Evolutionary conservation across 2,888 invertebrate genomes (phyloP), one percentile per base, ranked within the genome.

Genomic region (Drosophila anomalata): DNA sequence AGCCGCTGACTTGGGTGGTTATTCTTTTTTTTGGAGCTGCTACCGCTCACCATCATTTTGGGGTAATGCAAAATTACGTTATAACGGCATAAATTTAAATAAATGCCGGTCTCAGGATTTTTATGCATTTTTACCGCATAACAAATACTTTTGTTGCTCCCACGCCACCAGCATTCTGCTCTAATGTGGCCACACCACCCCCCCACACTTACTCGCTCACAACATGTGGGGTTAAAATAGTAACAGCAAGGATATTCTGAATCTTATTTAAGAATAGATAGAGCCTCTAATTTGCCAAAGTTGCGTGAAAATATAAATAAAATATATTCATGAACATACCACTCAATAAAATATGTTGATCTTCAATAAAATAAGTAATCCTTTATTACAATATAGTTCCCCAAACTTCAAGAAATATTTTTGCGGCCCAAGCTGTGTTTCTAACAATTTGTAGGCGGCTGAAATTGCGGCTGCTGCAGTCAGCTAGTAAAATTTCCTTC

Each of bases 81-180:
- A 87, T 84, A 81, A 85, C 88, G 87, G 91, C 89, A 91, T 91
- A 91, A 91, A 91, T 91, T 91, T 91, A 91, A 91, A 91, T 91
- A 91, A 91, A 91, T 90, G 91, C 90, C 91, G 91, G 91, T 89
- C 90, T 90, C 87, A 90, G 90, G 90, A 91, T 90, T 91, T 91
- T 91, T 89, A 89, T 89, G 87, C 90, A 90, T 90, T 89, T 88
- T 90, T 90, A 89, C 90, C 86, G 90, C 90, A 90, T 90, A 90
- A 90, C 91, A 90, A 90, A 87, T 89, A 87, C 87, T 87, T 84
- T 83, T 81, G 82, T 74, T 77, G 63, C 71, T 68, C 71, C 70
- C 75, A 75, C 68, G 71, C 86, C 53, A 42, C 59, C 68, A 29
- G 41, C 52, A 44, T 61, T 72, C 46, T 47, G 77, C 71, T 83